A percentile compares a stretch with the other conserved stretches of the same genome.
Conservation (phyloP, 2,888 invertebrate species). For the Disparrhopalites patrizii region DNA sequence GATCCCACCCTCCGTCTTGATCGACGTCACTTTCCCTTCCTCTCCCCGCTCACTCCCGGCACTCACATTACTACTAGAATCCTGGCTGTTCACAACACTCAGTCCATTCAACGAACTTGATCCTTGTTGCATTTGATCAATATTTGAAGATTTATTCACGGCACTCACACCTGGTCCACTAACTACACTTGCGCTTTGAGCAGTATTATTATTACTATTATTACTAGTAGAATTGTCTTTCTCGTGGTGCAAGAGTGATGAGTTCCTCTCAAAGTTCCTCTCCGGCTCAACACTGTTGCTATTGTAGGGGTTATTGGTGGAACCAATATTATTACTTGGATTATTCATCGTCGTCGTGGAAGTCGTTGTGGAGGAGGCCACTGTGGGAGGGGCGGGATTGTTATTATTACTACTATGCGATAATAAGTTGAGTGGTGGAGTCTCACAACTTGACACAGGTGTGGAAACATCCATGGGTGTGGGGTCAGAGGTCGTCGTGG, state of each 20-base stretch:
- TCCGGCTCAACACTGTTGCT: neutral
- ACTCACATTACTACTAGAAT: neutral
- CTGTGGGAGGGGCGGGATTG: neutral
- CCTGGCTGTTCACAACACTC: neutral
- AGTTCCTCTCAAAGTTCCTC: neutral
- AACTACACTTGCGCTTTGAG: neutral
- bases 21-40: no score
- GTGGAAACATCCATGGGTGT: slow-evolving; percentile 11
- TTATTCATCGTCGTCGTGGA: neutral
- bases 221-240: slow-evolving; percentile 3
- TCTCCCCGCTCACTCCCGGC: no score
- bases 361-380: neutral
- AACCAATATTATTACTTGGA: neutral
- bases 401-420: neutral
- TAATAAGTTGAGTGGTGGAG: neutral
- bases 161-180: slow-evolving; percentile 6
- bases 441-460: slow-evolving; percentile 2
- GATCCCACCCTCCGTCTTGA: no score
- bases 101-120: slow-evolving; percentile 1
- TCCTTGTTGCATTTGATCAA: neutral
- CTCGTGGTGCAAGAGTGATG: slow-evolving; percentile 1
- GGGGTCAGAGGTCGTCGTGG: no score
- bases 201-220: slow-evolving; percentile 5
- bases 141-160: neutral
- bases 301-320: neutral